Percentiles rank a stretch among this genome's conserved stretches.
Conservation (phyloP, 64 coral and sea anemone genomes). For the Anthopleura sola region DNA sequence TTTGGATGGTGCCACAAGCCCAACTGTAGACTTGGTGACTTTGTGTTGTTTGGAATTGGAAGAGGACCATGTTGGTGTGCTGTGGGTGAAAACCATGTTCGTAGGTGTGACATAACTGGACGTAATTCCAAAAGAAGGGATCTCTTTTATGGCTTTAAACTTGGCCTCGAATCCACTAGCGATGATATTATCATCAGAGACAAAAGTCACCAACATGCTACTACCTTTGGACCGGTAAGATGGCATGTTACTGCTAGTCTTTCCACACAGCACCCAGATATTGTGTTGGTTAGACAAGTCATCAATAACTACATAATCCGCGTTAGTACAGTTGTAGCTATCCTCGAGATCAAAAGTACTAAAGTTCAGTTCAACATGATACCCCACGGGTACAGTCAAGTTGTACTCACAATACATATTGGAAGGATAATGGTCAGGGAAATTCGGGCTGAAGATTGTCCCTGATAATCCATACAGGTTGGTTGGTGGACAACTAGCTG, state of each 20-base stretch:
- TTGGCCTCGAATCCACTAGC: neutral
- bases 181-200: neutral
- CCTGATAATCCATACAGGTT: conserved; percentile 7
- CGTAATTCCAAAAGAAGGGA: neutral
- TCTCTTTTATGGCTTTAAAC: neutral
- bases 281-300: neutral
- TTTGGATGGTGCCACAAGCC: neutral
- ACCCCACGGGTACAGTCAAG: neutral
- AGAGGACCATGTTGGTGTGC: neutral
- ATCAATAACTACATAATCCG: neutral
- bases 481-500: neutral
- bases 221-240: neutral
- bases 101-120: neutral
- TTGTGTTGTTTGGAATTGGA: neutral
- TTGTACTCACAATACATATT: neutral
- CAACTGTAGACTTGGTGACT: neutral
- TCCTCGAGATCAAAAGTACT: neutral
- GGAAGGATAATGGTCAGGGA: neutral
- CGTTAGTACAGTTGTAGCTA: neutral
- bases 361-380: neutral
- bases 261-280: neutral
- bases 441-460: neutral
- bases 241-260: neutral
- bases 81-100: neutral
- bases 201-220: neutral